A percentile compares a stretch with the other conserved stretches of the same genome.
Evolutionary conservation across 2,888 invertebrate genomes (phyloP).

Genomic region (Halictus ligatus): DNA sequence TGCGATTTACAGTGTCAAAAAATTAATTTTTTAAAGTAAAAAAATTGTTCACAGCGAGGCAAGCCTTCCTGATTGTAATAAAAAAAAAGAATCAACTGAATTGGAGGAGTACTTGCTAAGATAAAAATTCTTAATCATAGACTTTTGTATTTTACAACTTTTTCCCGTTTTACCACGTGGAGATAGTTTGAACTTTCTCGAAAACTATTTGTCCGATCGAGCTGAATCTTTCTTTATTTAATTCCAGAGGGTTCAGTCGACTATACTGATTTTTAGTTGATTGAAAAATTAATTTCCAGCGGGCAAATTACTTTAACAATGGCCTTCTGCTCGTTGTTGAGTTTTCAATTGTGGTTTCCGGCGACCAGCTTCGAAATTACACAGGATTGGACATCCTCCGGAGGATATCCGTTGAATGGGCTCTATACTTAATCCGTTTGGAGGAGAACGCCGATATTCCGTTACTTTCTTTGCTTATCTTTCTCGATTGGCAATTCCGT

Average conservation of each 20-base stretch:
- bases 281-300: neutral
- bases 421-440: slow-evolving; percentile 46
- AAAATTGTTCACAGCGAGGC: neutral
- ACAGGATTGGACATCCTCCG: slow-evolving; percentile 44
- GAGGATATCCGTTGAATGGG: slow-evolving; percentile 44
- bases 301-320: neutral
- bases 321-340: neutral
- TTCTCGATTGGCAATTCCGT: slow-evolving; percentile 30
- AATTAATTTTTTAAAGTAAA: neutral
- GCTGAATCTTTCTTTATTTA: neutral
- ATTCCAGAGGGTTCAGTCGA: neutral
- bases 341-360: slow-evolving; percentile 26
- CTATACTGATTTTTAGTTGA: neutral
- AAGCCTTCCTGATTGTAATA: neutral
- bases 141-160: neutral
- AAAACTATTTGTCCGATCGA: neutral
- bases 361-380: slow-evolving; percentile 45
- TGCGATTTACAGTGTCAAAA: neutral
- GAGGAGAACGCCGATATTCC: slow-evolving; percentile 35
- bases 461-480: slow-evolving; percentile 33
- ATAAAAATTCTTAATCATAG: neutral
- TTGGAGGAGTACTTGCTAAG: neutral
- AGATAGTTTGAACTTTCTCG: neutral
- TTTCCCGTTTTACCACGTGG: neutral
- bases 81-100: neutral